phyloP scores from a whole-genome alignment of 2,888 invertebrate species.

The Argyresthia albistria region DNA sequence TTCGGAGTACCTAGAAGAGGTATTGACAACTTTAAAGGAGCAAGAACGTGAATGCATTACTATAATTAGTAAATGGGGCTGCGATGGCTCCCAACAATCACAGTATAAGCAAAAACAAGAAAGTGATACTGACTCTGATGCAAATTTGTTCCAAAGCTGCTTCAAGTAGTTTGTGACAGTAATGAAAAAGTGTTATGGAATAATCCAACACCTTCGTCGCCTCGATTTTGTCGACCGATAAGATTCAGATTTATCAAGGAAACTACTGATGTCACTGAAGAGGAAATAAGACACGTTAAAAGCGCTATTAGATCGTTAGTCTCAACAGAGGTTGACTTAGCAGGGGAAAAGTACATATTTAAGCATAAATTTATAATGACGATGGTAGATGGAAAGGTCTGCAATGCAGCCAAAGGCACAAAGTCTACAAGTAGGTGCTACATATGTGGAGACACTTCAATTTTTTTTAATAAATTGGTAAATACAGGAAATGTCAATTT shows the following conservation, averaged over 20 bases:
- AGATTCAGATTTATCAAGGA: conserved; percentile 18
- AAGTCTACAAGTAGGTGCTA: background rate
- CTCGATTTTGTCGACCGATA: conserved; percentile 21
- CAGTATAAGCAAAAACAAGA: conserved; percentile 4
- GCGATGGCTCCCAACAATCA: conserved; percentile 6
- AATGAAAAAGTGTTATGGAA: conserved; percentile 18
- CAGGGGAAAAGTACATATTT: background rate
- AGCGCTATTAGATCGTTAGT: background rate
- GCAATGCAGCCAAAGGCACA: conserved; percentile 7
- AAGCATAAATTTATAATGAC: conserved; percentile 2
- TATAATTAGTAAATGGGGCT: conserved; percentile 7
- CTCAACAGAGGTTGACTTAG: background rate
- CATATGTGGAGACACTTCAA: background rate
- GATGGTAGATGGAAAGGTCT: conserved; percentile 4
- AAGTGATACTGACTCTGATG: conserved; percentile 5
- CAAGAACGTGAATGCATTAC: background rate
- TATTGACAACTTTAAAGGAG: conserved; percentile 1
- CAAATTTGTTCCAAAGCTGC: conserved; percentile 16
- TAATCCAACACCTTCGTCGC: conserved; percentile 18
- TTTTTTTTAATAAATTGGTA: conserved; percentile 4
- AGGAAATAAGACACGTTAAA: conserved; percentile 15
- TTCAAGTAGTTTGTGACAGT: conserved; percentile 12
- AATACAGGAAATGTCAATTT: background rate
- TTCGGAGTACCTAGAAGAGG: background rate
- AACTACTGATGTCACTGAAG: conserved; percentile 14